Evolutionary conservation across 2,113 vertebrate genomes (phyloP).

Genomic region (Syngnathus scovelli): DNA sequence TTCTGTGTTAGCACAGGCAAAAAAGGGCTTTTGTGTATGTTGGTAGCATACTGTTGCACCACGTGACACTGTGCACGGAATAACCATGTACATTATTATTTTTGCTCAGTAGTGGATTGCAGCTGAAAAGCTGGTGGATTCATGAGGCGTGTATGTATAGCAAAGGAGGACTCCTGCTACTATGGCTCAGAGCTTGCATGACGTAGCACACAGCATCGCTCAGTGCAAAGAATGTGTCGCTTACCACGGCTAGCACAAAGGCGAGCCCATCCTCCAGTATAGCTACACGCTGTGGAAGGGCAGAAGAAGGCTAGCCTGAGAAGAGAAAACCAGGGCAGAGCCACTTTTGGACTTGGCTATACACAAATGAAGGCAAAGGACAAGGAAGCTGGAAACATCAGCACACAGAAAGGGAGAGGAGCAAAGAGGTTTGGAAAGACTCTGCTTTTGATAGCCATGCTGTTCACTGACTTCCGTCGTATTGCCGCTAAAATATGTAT

Average conservation of each 20-base stretch:
- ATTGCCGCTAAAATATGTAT: constrained; percentile 54
- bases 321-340: constrained; percentile 57
- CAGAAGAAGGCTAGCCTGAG: constrained; percentile 39
- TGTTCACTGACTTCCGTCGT: constrained; percentile 61
- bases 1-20: constrained; percentile 57
- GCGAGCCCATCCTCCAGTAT: constrained; percentile 54
- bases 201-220: constrained; percentile 53
- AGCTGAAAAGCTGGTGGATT: constrained; percentile 20
- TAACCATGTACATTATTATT: constrained; percentile 28
- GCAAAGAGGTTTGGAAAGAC: constrained; percentile 65
- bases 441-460: constrained; percentile 61
- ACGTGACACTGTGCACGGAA: constrained; percentile 32
- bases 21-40: constrained; percentile 29
- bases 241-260: constrained; percentile 82
- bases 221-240: constrained; percentile 59
- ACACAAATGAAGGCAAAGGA: constrained; percentile 67
- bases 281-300: constrained; percentile 77
- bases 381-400: constrained; percentile 57
- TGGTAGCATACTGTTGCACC: constrained; percentile 30
- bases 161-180: constrained; percentile 17
- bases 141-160: constrained; percentile 23
- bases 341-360: constrained; percentile 68
- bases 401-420: constrained; percentile 64
- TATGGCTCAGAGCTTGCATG: constrained; percentile 48
- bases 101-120: constrained; percentile 16